Conservation (phyloP, 1,140 invertebrate genomes). For the Daktulosphaira vitifoliae region DNA sequence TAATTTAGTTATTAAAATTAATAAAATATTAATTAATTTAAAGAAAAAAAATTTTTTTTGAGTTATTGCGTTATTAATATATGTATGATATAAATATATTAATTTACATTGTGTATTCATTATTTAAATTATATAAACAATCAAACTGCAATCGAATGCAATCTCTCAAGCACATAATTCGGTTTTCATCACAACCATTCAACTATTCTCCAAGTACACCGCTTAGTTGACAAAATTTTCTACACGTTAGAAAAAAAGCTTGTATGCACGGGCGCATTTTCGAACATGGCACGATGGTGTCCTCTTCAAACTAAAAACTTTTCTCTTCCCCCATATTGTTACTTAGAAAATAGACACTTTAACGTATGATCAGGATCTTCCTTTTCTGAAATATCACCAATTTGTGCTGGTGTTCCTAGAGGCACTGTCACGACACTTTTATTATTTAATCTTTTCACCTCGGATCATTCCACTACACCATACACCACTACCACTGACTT, state of each 20-base stretch:
- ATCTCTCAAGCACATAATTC: not conserved
- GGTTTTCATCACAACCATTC: not conserved
- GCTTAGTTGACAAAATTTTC: not conserved
- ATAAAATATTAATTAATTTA: too few species aligned
- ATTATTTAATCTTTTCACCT: conserved; percentile 5
- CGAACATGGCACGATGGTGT: not conserved
- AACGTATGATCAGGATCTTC: not conserved
- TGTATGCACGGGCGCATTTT: not conserved
- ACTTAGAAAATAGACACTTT: conserved; percentile 8
- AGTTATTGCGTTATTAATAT: too few species aligned
- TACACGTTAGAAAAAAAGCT: not conserved
- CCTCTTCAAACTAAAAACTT: not conserved
- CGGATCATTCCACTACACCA: not conserved
- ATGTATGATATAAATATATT: too few species aligned
- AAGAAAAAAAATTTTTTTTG: too few species aligned
- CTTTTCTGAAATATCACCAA: not conserved
- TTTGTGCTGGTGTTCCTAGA: conserved; percentile 20
- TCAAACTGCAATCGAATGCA: not conserved
- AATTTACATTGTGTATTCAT: too few species aligned
- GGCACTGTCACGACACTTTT: not conserved
- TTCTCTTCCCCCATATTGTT: not conserved
- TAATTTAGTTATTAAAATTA: too few species aligned
- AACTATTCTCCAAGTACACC: not conserved
- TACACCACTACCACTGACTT: not conserved
- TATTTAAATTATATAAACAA: too few species aligned